Evolutionary conservation across 1,140 invertebrate species (phyloP).

Genomic region (Diprion similis): DNA sequence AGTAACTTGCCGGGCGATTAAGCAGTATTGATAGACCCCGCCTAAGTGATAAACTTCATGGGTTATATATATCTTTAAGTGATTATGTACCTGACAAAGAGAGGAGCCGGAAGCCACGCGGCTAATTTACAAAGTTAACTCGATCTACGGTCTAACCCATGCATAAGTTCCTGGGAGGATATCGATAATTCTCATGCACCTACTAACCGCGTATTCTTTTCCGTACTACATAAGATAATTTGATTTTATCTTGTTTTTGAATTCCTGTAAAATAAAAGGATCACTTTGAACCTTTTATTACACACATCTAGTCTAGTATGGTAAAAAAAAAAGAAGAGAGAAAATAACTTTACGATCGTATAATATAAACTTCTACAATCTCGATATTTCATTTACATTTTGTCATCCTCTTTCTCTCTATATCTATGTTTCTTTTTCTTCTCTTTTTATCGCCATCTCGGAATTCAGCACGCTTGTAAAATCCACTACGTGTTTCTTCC

Average conservation of each 20-base stretch:
- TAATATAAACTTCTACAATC: no score
- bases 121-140: background rate
- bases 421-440: no score
- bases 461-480: no score
- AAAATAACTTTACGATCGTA: no score
- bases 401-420: no score
- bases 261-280: background rate
- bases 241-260: background rate
- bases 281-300: no score
- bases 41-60: slow-evolving; percentile 5
- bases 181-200: background rate
- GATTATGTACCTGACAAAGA: background rate
- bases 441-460: no score
- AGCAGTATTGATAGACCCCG: background rate
- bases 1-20: slow-evolving; percentile 3
- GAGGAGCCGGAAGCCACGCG: background rate
- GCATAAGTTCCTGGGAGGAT: background rate
- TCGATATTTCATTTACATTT: no score
- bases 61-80: background rate
- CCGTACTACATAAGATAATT: background rate
- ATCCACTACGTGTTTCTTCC: no score
- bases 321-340: no score
- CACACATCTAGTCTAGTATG: no score
- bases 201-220: background rate
- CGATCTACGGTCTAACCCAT: background rate